phyloP scores from a whole-genome alignment of 2,113 vertebrate genomes.

The Gadus macrocephalus region DNA sequence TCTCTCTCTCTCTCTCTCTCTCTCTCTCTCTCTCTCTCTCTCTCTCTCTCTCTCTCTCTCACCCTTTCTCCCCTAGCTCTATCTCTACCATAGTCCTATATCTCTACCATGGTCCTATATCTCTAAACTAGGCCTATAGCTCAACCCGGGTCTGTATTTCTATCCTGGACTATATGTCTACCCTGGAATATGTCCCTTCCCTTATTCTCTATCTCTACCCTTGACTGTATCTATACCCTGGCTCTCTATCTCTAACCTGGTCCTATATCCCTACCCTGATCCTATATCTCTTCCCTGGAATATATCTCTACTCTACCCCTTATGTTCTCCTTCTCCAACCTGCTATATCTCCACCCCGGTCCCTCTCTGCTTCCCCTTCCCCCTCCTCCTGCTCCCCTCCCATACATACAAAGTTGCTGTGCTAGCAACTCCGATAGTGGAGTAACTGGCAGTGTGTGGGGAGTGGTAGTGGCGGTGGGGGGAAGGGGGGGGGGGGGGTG shows the following conservation, averaged over 20 bases:
- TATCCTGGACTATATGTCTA: neutral
- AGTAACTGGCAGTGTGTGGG: constrained; percentile 48
- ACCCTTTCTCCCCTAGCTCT: neutral
- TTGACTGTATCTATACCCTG: neutral
- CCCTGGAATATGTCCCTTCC: neutral
- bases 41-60: neutral
- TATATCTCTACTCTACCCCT: constrained; percentile 4
- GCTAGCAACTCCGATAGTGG: constrained; percentile 67
- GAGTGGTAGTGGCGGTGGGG: constrained; percentile 30
- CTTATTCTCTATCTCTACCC: constrained; percentile 5
- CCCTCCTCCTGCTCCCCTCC: constrained; percentile 17
- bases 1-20: neutral
- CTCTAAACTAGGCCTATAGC: neutral
- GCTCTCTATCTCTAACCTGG: constrained; percentile 3
- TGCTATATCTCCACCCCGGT: constrained; percentile 21
- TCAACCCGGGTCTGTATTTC: neutral
- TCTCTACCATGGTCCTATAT: constrained; percentile 14
- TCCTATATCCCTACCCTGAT: neutral
- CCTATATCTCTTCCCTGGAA: constrained; percentile 14
- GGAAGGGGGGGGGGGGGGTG: constrained; percentile 20
- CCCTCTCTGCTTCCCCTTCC: constrained; percentile 22
- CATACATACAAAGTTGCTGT: constrained; percentile 50
- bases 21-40: neutral
- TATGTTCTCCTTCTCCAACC: constrained; percentile 11
- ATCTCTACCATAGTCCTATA: constrained; percentile 5